phyloP scores from a whole-genome alignment of 2,113 vertebrate genomes.

The Siphamia tubifer region DNA sequence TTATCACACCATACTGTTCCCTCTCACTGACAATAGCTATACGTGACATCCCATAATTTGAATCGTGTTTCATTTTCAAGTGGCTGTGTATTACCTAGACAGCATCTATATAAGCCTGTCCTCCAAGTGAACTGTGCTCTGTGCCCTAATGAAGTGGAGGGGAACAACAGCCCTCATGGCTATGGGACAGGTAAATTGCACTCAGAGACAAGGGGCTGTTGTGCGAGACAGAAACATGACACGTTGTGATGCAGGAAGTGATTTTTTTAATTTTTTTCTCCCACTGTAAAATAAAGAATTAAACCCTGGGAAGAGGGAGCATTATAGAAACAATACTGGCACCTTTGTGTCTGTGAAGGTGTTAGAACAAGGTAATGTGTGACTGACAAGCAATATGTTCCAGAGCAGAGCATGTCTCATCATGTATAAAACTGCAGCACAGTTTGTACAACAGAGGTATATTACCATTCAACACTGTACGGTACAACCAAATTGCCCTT shows the following conservation, averaged over 20 bases:
- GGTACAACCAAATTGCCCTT: conserved; percentile 55
- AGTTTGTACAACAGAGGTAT: conserved; percentile 50
- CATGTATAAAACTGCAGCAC: conserved; percentile 47
- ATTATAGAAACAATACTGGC: conserved; percentile 46
- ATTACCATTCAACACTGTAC: conserved; percentile 48
- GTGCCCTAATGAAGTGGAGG: conserved; percentile 60
- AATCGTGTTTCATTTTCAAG: conserved; percentile 18
- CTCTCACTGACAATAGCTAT: not conserved
- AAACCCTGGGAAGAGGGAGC: conserved; percentile 38
- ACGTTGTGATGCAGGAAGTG: conserved; percentile 66
- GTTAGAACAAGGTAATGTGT: conserved; percentile 60
- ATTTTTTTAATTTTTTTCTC: conserved; percentile 3
- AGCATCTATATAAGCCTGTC: conserved; percentile 78
- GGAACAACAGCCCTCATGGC: conserved; percentile 72
- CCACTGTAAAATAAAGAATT: conserved; percentile 59
- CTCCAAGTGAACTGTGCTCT: conserved; percentile 76
- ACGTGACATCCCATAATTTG: conserved; percentile 50
- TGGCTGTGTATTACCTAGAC: conserved; percentile 65
- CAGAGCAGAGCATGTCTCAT: conserved; percentile 50
- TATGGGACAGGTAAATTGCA: conserved; percentile 70
- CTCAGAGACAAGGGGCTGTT: conserved; percentile 54
- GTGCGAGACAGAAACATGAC: conserved; percentile 70
- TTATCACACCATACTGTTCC: not conserved
- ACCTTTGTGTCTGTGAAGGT: conserved; percentile 51
- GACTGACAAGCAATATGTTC: conserved; percentile 65